Conservation (phyloP, 2,888 invertebrate species). For the Neuroscelio doddi region DNA sequence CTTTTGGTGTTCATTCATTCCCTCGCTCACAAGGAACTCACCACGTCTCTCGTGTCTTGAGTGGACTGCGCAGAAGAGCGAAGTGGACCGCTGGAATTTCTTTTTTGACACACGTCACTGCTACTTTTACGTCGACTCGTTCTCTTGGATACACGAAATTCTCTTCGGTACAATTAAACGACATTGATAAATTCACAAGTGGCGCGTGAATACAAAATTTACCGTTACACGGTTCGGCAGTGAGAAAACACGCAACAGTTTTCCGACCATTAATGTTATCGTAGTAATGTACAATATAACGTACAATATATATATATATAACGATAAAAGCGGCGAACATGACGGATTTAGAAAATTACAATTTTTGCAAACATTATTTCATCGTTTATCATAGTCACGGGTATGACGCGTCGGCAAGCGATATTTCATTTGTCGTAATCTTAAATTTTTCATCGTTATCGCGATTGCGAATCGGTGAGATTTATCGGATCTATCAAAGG, state of each 20-base stretch:
- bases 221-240: too few species aligned
- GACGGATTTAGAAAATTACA: too few species aligned
- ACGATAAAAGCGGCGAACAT: too few species aligned
- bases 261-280: too few species aligned
- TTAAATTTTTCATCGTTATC: constrained; percentile 34
- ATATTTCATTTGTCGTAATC: background rate
- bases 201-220: too few species aligned
- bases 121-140: constrained; percentile 47
- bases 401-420: background rate
- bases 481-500: constrained; percentile 34
- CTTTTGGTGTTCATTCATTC: constrained; percentile 59
- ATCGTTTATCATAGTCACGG: too few species aligned
- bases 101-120: constrained; percentile 57
- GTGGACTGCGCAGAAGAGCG: constrained; percentile 57
- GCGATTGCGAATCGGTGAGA: constrained; percentile 16
- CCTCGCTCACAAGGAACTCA: constrained; percentile 50
- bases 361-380: too few species aligned
- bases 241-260: too few species aligned
- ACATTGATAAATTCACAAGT: too few species aligned
- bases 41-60: constrained; percentile 52
- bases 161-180: constrained; percentile 45
- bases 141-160: constrained; percentile 38
- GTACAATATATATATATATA: too few species aligned
- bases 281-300: too few species aligned
- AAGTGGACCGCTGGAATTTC: constrained; percentile 65